Percentiles rank a stretch among this genome's conserved stretches.
phyloP scores from a whole-genome alignment of 2,888 invertebrate genomes.

The Diaprepes abbreviatus region DNA sequence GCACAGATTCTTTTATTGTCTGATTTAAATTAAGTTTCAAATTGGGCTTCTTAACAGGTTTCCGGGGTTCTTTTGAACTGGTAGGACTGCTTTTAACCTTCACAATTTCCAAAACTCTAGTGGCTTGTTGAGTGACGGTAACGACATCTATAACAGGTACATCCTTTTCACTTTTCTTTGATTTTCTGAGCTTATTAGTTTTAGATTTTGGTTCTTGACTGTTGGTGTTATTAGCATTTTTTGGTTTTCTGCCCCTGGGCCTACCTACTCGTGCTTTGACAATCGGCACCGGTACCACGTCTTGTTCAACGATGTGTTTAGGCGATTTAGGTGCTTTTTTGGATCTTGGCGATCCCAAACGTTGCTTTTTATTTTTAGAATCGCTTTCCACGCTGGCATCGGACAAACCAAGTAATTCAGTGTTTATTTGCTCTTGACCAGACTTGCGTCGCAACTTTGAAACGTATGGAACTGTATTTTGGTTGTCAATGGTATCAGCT shows the following conservation, averaged over 20 bases:
- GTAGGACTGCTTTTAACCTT: neutral
- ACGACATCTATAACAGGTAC: neutral
- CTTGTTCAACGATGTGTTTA: neutral
- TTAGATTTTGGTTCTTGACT: neutral
- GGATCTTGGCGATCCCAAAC: neutral
- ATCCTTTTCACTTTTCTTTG: neutral
- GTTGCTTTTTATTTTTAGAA: neutral
- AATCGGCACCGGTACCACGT: neutral
- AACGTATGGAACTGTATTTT: neutral
- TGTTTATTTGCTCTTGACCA: neutral
- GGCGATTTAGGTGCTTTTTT: neutral
- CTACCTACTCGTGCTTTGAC: neutral
- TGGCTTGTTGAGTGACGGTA: neutral
- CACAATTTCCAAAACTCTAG: neutral
- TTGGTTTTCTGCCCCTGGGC: neutral
- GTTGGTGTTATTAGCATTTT: neutral
- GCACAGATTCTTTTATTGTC: neutral
- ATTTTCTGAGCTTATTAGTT: neutral
- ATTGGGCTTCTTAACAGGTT: neutral
- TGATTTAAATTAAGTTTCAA: constrained; percentile 1
- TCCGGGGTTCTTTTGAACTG: neutral
- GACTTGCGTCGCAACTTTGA: neutral
- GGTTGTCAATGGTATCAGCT: neutral
- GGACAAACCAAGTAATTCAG: neutral
- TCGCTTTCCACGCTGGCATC: neutral